These are phyloP conservation scores for Dendrocincla fuliginosa DNA, from an alignment of 2,797 vertebrate genomes.

Conservation along the genomic window DNA sequence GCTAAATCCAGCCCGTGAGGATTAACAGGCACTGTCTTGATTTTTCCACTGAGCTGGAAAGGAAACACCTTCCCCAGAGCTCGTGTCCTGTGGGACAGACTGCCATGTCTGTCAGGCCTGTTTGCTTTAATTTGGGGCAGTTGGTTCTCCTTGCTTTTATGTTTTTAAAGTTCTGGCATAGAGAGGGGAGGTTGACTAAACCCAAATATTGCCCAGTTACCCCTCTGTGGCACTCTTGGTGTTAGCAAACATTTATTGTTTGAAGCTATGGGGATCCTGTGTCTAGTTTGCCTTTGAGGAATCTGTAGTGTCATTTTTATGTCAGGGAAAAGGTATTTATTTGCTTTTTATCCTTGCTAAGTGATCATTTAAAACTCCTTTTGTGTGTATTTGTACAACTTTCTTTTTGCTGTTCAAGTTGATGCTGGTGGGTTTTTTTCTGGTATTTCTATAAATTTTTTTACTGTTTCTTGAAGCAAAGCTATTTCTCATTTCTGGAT, in stretches of 20 bases:
- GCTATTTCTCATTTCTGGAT: neutral
- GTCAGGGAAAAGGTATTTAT: neutral
- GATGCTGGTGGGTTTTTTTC: neutral
- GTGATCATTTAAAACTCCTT: neutral
- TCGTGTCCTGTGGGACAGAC: neutral
- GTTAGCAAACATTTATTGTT: neutral
- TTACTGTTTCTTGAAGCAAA: neutral
- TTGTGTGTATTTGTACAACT: neutral
- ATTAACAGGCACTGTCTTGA: neutral
- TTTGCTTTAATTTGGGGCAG: neutral
- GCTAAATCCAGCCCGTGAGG: neutral
- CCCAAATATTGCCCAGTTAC: accelerated
- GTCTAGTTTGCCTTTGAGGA: neutral
- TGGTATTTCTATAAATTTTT: neutral
- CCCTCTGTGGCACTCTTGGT: neutral
- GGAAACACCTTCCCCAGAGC: neutral
- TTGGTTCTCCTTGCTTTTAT: neutral
- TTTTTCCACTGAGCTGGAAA: neutral
- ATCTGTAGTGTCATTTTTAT: neutral
- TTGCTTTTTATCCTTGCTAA: neutral
- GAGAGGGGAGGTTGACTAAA: neutral
- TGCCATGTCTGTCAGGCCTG: neutral
- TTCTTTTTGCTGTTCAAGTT: neutral
- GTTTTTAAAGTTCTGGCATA: neutral
- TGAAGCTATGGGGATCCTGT: neutral